Conservation (phyloP, 2,888 invertebrate species). For the Proisotoma minuta region DNA sequence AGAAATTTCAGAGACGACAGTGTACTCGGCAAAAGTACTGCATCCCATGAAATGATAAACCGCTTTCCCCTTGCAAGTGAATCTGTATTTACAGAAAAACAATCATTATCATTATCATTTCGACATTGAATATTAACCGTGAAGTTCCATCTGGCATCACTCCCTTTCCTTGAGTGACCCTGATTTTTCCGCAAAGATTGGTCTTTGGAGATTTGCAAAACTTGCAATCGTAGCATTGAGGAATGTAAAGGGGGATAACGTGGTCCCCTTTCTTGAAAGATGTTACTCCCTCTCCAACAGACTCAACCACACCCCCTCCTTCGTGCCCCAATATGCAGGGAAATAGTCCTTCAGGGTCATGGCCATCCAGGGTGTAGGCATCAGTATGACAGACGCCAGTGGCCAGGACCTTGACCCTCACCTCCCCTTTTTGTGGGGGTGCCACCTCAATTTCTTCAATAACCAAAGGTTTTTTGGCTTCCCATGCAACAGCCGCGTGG, state of each 20-base stretch:
- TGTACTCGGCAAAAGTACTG: conserved; percentile 89
- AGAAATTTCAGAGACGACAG: conserved; percentile 90
- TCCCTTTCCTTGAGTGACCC: conserved; percentile 65
- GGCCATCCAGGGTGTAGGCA: conserved; percentile 73
- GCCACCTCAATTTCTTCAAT: conserved; percentile 91
- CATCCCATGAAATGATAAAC: conserved; percentile 93
- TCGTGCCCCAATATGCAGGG: conserved; percentile 95
- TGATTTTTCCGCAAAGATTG: conserved; percentile 91
- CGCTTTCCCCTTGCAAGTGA: conserved; percentile 72
- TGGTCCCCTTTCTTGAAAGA: conserved; percentile 84
- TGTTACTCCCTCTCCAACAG: conserved; percentile 86
- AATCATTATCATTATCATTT: no score
- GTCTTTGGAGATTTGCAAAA: conserved; percentile 94
- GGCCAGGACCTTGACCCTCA: conserved; percentile 71
- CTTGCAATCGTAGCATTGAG: conserved; percentile 94
- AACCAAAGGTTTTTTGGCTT: conserved; percentile 76
- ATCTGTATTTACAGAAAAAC: conserved; percentile 49
- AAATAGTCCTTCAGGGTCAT: conserved; percentile 85
- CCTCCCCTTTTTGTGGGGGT: conserved; percentile 90
- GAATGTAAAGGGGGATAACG: conserved; percentile 94
- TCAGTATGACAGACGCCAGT: conserved; percentile 91
- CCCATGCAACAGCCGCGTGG: conserved; percentile 95
- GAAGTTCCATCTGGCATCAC: conserved; percentile 88
- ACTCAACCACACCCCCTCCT: conserved; percentile 94
- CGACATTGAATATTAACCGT: conserved; percentile 53